A percentile compares a stretch with the other conserved stretches of the same genome.
These are phyloP conservation scores for Mystacornis crossleyi DNA, from an alignment of 2,113 vertebrate genomes.

Conservation along the genomic window DNA sequence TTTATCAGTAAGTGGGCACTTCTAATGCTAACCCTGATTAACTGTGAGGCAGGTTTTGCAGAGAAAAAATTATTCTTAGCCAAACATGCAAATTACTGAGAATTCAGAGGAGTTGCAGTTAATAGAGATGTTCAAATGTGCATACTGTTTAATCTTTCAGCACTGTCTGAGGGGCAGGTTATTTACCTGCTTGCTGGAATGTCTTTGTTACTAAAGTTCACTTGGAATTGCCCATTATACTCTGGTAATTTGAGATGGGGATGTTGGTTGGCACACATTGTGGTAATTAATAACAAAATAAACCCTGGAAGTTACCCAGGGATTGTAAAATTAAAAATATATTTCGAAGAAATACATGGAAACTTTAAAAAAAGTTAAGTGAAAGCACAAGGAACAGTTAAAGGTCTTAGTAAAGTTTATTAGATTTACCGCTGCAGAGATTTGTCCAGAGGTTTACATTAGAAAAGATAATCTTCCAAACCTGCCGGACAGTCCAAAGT, in stretches of 20 bases:
- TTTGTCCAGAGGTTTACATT: neutral
- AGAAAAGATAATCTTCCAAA: conserved; percentile 54
- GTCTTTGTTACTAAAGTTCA: accelerated
- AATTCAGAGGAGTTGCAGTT: neutral
- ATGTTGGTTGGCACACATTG: neutral
- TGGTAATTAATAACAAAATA: too few relatives aligned
- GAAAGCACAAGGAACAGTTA: conserved; percentile 8
- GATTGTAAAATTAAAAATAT: neutral
- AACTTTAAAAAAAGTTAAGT: neutral
- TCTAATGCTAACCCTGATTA: neutral
- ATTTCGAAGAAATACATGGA: neutral
- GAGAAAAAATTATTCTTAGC: neutral
- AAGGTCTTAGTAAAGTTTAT: conserved; percentile 36
- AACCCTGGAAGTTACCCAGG: neutral
- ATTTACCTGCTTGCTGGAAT: neutral
- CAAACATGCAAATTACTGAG: neutral
- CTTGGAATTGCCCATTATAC: neutral
- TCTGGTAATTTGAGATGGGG: neutral
- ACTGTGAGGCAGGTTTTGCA: neutral
- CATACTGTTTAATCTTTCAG: neutral
- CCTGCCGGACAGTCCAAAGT: conserved; percentile 8
- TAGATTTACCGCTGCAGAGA: conserved; percentile 33
- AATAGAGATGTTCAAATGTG: neutral
- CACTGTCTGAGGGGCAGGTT: neutral
- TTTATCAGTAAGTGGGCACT: neutral